These are phyloP conservation scores for Climacteris rufus DNA, from an alignment of 2,113 vertebrate genomes.

Conservation along the genomic window DNA sequence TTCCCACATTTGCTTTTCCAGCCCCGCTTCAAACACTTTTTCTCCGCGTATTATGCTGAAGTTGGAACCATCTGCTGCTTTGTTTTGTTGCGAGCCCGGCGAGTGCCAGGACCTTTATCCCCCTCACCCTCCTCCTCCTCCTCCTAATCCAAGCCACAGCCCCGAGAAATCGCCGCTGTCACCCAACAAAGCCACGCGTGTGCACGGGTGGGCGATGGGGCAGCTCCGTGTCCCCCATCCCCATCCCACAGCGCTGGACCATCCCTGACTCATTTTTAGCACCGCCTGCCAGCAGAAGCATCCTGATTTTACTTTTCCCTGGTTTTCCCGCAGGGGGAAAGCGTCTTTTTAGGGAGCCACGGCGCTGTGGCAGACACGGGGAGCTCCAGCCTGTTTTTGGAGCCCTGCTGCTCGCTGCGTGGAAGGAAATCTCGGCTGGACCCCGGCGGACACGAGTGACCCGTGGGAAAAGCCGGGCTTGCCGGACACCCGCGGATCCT, in stretches of 20 bases:
- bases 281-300: neutral
- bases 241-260: neutral
- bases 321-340: neutral
- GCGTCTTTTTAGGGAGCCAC: neutral
- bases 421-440: neutral
- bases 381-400: neutral
- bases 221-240: neutral
- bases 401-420: neutral
- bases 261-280: neutral
- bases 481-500: fast-evolving
- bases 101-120: conserved; percentile 41
- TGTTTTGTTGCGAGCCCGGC: conserved; percentile 11
- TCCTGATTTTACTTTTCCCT: neutral
- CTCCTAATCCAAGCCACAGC: neutral
- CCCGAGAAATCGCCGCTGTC: neutral
- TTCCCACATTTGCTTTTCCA: neutral
- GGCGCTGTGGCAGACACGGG: neutral
- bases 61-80: conserved; percentile 50
- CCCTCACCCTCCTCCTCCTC: neutral
- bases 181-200: neutral
- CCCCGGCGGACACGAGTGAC: neutral
- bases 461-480: neutral
- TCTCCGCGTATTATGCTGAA: neutral
- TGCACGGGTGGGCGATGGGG: fast-evolving
- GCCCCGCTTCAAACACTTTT: neutral